Evolutionary conservation across 2,113 vertebrate genomes (phyloP).

Genomic region (Odontesthes bonariensis): DNA sequence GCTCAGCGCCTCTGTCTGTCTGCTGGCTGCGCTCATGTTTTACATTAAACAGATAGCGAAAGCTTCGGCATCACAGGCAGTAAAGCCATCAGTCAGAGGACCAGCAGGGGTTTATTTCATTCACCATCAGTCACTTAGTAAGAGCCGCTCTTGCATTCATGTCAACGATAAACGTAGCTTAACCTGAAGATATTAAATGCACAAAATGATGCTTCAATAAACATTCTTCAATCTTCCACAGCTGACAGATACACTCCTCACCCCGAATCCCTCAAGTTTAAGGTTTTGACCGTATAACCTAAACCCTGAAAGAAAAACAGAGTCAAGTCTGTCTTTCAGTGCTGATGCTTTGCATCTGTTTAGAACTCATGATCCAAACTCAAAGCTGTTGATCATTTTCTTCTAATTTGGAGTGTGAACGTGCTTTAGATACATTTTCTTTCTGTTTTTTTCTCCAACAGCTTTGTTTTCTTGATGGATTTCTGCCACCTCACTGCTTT

Average conservation of each 20-base stretch:
- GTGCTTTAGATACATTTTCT: too few relatives aligned
- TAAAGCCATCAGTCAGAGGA: constrained; percentile 70
- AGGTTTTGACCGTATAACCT: not conserved
- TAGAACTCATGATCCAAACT: not conserved
- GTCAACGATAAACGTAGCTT: constrained; percentile 11
- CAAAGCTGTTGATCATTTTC: too few relatives aligned
- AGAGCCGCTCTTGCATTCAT: constrained; percentile 14
- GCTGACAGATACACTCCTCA: not conserved
- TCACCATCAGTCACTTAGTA: constrained; percentile 27
- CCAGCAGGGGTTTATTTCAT: constrained; percentile 60
- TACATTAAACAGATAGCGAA: constrained; percentile 75
- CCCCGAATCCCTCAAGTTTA: not conserved
- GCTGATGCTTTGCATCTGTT: too few relatives aligned
- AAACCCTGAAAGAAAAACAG: not conserved
- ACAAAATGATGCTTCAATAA: not conserved
- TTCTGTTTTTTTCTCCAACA: not conserved
- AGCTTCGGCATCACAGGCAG: constrained; percentile 35
- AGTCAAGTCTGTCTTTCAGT: too few relatives aligned
- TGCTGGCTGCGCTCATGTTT: constrained; percentile 68
- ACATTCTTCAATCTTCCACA: not conserved
- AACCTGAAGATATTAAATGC: not conserved
- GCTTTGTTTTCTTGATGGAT: constrained; percentile 32
- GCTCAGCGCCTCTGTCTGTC: constrained; percentile 41
- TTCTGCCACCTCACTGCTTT: constrained; percentile 34
- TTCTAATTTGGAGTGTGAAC: too few relatives aligned